Evolutionary conservation across 2,113 vertebrate genomes (phyloP).

Genomic region (Prietella phreatophila): DNA sequence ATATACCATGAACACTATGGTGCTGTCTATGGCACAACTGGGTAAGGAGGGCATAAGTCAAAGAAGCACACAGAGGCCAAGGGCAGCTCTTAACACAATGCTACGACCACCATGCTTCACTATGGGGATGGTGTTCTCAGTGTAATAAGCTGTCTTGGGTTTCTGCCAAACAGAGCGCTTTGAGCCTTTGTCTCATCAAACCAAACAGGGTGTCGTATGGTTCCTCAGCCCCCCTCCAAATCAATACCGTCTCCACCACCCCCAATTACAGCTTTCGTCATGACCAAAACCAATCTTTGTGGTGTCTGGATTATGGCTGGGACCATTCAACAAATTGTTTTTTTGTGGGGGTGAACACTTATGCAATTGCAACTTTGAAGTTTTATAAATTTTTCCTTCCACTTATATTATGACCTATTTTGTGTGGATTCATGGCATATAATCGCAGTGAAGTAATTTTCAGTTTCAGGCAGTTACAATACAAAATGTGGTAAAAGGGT

Average conservation of each 20-base stretch:
- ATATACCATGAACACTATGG: neutral
- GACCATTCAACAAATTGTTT: neutral
- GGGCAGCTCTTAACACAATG: neutral
- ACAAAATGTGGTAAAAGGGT: neutral
- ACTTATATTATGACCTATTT: neutral
- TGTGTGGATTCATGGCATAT: neutral
- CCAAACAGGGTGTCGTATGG: neutral
- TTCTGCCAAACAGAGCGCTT: neutral
- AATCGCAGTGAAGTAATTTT: neutral
- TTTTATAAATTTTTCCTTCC: neutral
- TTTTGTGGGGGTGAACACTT: neutral
- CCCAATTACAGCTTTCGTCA: neutral
- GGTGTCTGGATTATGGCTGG: neutral
- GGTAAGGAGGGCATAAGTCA: neutral
- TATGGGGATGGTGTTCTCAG: neutral
- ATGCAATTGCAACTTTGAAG: neutral
- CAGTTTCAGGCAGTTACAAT: neutral
- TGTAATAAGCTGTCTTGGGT: neutral
- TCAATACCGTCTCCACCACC: neutral
- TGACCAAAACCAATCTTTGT: neutral
- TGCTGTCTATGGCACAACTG: neutral
- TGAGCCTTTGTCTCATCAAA: neutral
- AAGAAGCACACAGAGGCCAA: neutral
- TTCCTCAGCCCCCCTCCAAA: neutral
- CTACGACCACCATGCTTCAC: neutral